Evolutionary conservation across 1,140 invertebrate species (phyloP).

Genomic region (Orchestia grillus): DNA sequence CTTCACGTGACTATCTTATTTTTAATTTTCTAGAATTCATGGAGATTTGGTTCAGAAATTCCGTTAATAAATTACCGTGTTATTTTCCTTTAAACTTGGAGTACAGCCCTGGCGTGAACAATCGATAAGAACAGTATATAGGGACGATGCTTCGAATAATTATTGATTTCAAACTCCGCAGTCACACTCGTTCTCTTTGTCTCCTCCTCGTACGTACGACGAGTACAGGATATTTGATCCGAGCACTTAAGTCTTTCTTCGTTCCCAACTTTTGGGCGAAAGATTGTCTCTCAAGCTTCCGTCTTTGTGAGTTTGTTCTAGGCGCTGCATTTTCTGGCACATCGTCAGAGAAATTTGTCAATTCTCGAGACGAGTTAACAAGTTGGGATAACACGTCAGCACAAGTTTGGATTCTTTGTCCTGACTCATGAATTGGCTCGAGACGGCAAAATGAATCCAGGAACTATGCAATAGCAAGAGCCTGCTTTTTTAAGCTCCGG

Average conservation of each 20-base stretch:
- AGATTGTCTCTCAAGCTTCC: constrained; percentile 27
- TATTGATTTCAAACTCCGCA: neutral
- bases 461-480: neutral
- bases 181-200: too few relatives aligned
- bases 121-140: neutral
- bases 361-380: constrained; percentile 55
- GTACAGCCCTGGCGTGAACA: neutral
- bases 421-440: constrained; percentile 47
- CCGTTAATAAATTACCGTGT: neutral
- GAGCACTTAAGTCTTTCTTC: neutral
- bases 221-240: constrained; percentile 1
- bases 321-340: constrained; percentile 44
- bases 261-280: neutral
- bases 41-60: neutral
- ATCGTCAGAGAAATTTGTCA: constrained; percentile 54
- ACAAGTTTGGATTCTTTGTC: constrained; percentile 52
- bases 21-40: neutral
- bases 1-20: neutral
- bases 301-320: constrained; percentile 11
- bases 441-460: constrained; percentile 34
- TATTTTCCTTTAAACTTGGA: neutral
- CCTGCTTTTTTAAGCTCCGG: neutral
- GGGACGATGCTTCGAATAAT: neutral
- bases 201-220: neutral
- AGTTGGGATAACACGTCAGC: constrained; percentile 55